Evolutionary conservation across 2,113 vertebrate genomes (phyloP), one percentile per base, ranked within the genome.

Genomic region (Myiozetetes cayanensis): DNA sequence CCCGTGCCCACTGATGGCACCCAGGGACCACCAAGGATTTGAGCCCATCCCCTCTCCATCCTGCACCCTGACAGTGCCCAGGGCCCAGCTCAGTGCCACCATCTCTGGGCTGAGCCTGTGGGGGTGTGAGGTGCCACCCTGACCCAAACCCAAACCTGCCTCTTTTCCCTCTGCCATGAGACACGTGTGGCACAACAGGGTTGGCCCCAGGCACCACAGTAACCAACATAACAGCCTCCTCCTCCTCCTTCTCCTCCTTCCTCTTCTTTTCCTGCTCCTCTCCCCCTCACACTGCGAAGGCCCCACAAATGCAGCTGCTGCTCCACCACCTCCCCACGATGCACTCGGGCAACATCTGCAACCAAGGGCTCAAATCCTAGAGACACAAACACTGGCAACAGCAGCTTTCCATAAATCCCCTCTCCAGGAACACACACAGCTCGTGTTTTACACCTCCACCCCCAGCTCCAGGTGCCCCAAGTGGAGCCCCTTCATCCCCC

Each of bases 311-410:
- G 4, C 73, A 44, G 73, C 5, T 23, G 27, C 90, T 9, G 47
- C 2, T 49, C 76, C 59, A 33, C 0, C 0, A 55, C 18, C 44
- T 35, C n/a, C 78, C 33, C 25, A 0, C 1, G 0, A 17, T 1
- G 12, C 37, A 5, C 72, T 6, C 0, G 0, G 61, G 50, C 27
- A 86, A 66, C 56, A 56, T 19, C 63, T 33, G 49, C 44, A 17
- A 19, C 25, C 25, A 3, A 7, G 1, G 47, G 62, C 73, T 68
- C 49, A 10, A 25, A 46, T 2, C 35, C 4, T 6, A 65, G 28
- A 14, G 55, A 14, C 27, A 33, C 12, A 25, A 16, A 33, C 4
- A 1, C 19, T 6, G 0, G 1, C 5, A 35, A 12, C 37, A 25
- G 75, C 75, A 50, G 58, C 31, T 59, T 25, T 19, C 8, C 56